phyloP scores from a whole-genome alignment of 2,888 invertebrate genomes.

The Erebia aethiops region DNA sequence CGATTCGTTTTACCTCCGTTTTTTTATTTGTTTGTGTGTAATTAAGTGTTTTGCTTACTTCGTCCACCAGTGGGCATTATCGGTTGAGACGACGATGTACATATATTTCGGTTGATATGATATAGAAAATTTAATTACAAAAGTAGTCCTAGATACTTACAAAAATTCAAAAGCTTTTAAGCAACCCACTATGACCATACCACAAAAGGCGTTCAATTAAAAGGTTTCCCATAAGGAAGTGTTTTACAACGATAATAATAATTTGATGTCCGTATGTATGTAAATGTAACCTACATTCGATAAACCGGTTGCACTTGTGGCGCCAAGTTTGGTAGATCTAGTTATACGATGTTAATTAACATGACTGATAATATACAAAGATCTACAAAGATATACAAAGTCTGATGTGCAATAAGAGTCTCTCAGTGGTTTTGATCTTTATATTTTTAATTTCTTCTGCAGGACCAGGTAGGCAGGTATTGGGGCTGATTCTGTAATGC shows the following conservation, averaged over 20 bases:
- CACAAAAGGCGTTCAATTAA: constrained; percentile 13
- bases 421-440: too few species aligned
- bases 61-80: too few species aligned
- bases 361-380: background rate
- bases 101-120: too few species aligned
- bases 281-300: constrained; percentile 40
- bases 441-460: too few species aligned
- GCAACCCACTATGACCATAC: constrained; percentile 21
- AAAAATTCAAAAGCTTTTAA: constrained; percentile 20
- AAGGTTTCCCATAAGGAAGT: constrained; percentile 32
- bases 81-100: too few species aligned
- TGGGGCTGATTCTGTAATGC: too few species aligned
- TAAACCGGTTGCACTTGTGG: constrained; percentile 39
- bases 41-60: too few species aligned
- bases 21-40: too few species aligned
- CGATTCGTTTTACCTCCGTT: too few species aligned
- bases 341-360: constrained; percentile 26
- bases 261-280: constrained; percentile 36
- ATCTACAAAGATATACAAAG: constrained; percentile 7
- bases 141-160: background rate
- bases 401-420: background rate
- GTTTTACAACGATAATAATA: constrained; percentile 28
- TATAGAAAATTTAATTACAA: background rate
- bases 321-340: constrained; percentile 25
- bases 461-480: too few species aligned